phyloP scores from a whole-genome alignment of 1,140 invertebrate species.

The Tetramorium parvispinum region DNA sequence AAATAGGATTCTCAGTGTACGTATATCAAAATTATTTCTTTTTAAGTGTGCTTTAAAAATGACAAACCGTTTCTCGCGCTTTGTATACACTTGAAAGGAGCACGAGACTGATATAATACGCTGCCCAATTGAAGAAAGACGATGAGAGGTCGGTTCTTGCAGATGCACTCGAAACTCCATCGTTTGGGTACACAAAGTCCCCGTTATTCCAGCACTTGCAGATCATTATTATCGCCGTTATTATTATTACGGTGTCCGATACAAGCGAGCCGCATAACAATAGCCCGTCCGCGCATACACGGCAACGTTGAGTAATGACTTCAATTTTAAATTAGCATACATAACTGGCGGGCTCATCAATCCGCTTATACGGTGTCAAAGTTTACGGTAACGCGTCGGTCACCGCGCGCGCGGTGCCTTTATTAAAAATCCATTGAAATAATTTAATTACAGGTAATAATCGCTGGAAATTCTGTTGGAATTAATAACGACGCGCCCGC shows the following conservation, averaged over 20 bases:
- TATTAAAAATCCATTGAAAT: slow-evolving; percentile 13
- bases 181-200: background rate
- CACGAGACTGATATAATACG: slow-evolving; percentile 24
- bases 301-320: slow-evolving; percentile 15
- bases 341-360: background rate
- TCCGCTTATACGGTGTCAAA: background rate
- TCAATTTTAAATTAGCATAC: slow-evolving; percentile 57
- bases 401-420: background rate
- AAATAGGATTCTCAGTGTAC: too few species aligned
- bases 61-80: background rate
- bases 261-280: slow-evolving; percentile 55
- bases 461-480: background rate
- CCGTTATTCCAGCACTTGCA: slow-evolving; percentile 48
- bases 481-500: background rate
- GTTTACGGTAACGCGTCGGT: slow-evolving; percentile 8
- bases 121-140: background rate
- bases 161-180: slow-evolving; percentile 5
- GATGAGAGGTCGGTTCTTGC: slow-evolving; percentile 13
- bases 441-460: background rate
- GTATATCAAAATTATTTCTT: too few species aligned
- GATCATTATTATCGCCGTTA: slow-evolving; percentile 58
- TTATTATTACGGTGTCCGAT: slow-evolving; percentile 59
- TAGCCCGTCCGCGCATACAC: background rate
- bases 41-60: background rate
- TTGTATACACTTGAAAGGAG: background rate